phyloP scores from a whole-genome alignment of 1,140 invertebrate species.

The Anadara kagoshimensis region DNA sequence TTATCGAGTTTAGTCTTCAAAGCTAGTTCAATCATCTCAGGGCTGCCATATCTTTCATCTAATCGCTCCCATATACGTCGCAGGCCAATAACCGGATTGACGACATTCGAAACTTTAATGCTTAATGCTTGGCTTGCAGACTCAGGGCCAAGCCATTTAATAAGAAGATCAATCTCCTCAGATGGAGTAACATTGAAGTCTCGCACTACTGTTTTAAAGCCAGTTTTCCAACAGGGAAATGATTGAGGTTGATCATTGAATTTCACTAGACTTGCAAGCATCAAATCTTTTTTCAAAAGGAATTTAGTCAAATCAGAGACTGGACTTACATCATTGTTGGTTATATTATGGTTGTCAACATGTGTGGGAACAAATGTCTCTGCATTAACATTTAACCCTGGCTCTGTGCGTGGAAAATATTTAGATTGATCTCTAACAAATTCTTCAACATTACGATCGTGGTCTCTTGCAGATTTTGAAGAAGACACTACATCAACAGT shows the following conservation, averaged over 20 bases:
- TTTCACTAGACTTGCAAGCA: conserved; percentile 8
- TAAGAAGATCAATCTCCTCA: conserved; percentile 32
- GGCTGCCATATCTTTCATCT: conserved; percentile 14
- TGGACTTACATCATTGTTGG: neutral
- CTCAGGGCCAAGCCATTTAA: conserved; percentile 27
- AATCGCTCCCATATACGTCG: neutral
- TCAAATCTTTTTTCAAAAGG: conserved; percentile 26
- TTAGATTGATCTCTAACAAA: neutral
- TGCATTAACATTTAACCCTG: too few relatives aligned
- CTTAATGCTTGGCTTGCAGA: conserved; percentile 1
- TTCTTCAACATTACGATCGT: neutral
- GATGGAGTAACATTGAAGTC: neutral
- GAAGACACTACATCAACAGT: neutral
- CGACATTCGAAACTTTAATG: conserved; percentile 1
- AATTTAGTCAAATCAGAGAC: conserved; percentile 11
- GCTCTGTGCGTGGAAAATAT: neutral
- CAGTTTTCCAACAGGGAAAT: conserved; percentile 20
- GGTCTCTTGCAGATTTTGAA: neutral
- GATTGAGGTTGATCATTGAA: conserved; percentile 16
- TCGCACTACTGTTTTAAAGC: conserved; percentile 9
- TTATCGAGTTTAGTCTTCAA: conserved; percentile 6
- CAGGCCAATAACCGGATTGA: neutral
- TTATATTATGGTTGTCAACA: too few relatives aligned
- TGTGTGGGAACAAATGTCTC: too few relatives aligned
- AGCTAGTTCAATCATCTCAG: conserved; percentile 19